Conservation (phyloP, 2,888 invertebrate species). For the Colletes collaris region DNA sequence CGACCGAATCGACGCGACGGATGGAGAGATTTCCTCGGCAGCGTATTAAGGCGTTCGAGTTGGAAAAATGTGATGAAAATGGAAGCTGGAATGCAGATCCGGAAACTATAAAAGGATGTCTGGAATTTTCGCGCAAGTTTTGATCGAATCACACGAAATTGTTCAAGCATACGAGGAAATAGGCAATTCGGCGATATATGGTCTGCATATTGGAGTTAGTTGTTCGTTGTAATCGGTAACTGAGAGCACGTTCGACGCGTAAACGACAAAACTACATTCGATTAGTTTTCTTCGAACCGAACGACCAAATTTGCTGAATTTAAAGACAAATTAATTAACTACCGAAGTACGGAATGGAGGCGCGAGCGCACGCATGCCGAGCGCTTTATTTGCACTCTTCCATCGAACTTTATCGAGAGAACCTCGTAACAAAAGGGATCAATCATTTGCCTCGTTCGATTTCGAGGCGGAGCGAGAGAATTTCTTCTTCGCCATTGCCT, state of each 20-base stretch:
- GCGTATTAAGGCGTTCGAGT: too few species aligned
- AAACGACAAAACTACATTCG: not conserved
- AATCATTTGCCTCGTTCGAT: slow-evolving; percentile 53
- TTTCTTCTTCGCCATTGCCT: slow-evolving; percentile 42
- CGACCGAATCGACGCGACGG: too few species aligned
- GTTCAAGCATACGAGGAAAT: not conserved
- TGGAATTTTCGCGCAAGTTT: slow-evolving; percentile 15
- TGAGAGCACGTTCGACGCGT: not conserved
- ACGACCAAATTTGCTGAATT: slow-evolving; percentile 20
- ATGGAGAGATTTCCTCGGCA: too few species aligned
- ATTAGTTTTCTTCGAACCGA: not conserved
- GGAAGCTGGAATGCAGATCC: not conserved
- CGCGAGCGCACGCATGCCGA: not conserved
- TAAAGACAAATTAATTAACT: slow-evolving; percentile 48
- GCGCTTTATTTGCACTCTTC: slow-evolving; percentile 36
- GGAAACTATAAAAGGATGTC: not conserved
- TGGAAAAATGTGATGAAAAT: not conserved
- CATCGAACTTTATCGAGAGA: slow-evolving; percentile 32
- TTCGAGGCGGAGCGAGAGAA: slow-evolving; percentile 42
- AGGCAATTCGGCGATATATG: slow-evolving; percentile 3
- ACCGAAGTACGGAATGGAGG: slow-evolving; percentile 8
- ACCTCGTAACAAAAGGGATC: slow-evolving; percentile 59
- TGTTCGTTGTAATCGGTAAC: not conserved
- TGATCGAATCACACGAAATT: slow-evolving; percentile 34
- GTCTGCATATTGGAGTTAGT: not conserved